A percentile compares a stretch with the other conserved stretches of the same genome.
phyloP scores from a whole-genome alignment of 2,797 vertebrate species.

The Rhinichthys osculus region DNA sequence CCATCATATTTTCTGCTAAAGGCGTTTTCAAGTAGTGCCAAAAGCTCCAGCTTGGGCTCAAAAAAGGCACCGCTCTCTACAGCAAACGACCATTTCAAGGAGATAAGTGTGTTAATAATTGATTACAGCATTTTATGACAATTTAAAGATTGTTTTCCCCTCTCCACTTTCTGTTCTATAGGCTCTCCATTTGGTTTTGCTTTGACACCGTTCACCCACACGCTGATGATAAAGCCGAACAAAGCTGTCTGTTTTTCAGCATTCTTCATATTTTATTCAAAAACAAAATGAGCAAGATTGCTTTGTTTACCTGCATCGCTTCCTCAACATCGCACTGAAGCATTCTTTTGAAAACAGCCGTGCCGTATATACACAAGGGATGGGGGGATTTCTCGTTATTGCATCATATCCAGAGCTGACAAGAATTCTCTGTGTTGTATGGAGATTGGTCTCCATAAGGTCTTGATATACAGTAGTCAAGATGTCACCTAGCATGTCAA shows the following conservation, averaged over 20 bases:
- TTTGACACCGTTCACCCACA: constrained; percentile 1
- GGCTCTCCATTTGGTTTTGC: not conserved
- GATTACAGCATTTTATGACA: constrained; percentile 14
- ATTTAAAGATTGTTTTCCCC: not conserved
- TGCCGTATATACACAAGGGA: constrained; percentile 52
- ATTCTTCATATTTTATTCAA: constrained; percentile 21
- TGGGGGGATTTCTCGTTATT: constrained; percentile 69
- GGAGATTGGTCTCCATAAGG: constrained; percentile 36
- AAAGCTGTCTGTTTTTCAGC: not conserved
- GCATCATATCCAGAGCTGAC: constrained; percentile 69
- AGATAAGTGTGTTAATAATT: constrained; percentile 31
- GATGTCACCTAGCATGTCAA: not conserved
- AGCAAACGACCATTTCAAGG: constrained; percentile 1
- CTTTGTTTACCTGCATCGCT: constrained; percentile 42
- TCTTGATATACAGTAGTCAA: constrained; percentile 28
- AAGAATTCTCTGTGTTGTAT: constrained; percentile 64
- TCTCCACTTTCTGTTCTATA: not conserved
- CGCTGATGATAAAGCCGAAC: not conserved
- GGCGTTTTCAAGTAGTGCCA: constrained; percentile 50
- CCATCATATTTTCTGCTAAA: constrained; percentile 71
- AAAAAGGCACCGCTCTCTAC: constrained; percentile 34
- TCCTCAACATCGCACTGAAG: not conserved
- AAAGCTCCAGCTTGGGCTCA: not conserved
- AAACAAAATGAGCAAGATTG: constrained; percentile 24
- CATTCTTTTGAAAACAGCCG: constrained; percentile 63